These are phyloP conservation scores for Tetrao urogallus DNA, from an alignment of 2,113 vertebrate species.

Conservation along the genomic window DNA sequence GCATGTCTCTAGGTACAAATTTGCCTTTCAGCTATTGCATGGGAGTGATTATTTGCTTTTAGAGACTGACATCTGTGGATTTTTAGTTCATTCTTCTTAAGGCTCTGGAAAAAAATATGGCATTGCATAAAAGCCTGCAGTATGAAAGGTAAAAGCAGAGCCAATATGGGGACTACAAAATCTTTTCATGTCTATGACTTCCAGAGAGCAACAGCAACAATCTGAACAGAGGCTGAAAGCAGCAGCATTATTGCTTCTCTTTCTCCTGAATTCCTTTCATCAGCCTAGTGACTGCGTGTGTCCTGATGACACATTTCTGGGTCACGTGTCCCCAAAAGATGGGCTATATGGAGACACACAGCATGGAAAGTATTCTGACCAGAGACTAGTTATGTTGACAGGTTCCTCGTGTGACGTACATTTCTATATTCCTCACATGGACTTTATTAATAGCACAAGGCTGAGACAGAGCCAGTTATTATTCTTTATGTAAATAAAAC, in stretches of 20 bases:
- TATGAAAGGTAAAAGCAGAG: background rate
- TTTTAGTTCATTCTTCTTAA: background rate
- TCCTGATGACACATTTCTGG: conserved; percentile 36
- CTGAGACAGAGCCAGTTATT: background rate
- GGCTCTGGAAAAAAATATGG: background rate
- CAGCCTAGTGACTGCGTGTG: background rate
- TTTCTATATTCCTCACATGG: conserved; percentile 27
- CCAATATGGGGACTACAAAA: background rate
- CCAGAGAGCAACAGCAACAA: background rate
- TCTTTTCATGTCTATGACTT: background rate
- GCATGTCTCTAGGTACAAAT: conserved; percentile 23
- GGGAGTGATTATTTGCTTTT: conserved; percentile 18
- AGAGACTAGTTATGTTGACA: background rate
- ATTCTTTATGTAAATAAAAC: background rate
- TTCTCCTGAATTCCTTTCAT: conserved; percentile 25
- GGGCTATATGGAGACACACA: conserved; percentile 13
- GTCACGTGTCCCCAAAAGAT: conserved; percentile 44
- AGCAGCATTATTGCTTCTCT: background rate
- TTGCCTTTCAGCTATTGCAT: background rate
- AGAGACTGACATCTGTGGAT: background rate
- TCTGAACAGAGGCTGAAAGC: background rate
- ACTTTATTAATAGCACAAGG: conserved; percentile 60
- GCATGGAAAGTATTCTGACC: conserved; percentile 65
- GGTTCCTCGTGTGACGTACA: background rate
- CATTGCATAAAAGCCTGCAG: background rate